Evolutionary conservation across 2,113 vertebrate species (phyloP), one percentile per base, ranked within the genome.

Genomic region (Neotoma lepida): DNA sequence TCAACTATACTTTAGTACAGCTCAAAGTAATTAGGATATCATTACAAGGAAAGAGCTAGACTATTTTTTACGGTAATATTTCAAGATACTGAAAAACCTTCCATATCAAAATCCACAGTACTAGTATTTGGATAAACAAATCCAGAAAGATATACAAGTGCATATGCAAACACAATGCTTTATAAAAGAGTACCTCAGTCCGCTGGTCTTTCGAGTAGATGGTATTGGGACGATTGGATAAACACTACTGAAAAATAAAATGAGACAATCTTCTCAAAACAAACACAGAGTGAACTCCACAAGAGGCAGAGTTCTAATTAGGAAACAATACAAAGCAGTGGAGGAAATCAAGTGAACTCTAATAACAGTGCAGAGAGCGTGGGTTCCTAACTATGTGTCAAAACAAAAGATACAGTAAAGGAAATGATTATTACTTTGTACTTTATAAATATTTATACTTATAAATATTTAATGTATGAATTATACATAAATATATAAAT

Each of bases 321-420:
- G 51, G 30, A 93, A 90, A 77, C 63, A 82, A 63, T 71, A 51
- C 4, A 70, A 76, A 84, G 24, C 61, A 77, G 41, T 76, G 24
- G 24, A 88, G 70, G 35, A 86, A 82, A 90, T 90, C 4, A 41
- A 82, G 33, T 77, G 46, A 58, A 73, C 56, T 92, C 4, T 85
- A 81, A 81, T 64, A 88, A 84, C 2, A 58, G 28, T 74, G 1
- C 54, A 54, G 28, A 56, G 41, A 63, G 66, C 5, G 2, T 88
- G 10, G 13, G 9, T 44, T 49, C 85, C 39, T 74, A 93, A 80
- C 9, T 70, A 63, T 64, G 41, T 78, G 71, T 78, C 18, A 74
- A 90, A 90, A 92, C 88, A 77, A 76, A 88, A 66, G 78, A 84
- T 78, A 88, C 12, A 90, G 28, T 81, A 89, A 76, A 63, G 39